Percentiles rank a stretch among this genome's conserved stretches.
These are phyloP conservation scores for Siniperca obscura DNA, from an alignment of 2,797 vertebrate species.

Conservation along the genomic window DNA sequence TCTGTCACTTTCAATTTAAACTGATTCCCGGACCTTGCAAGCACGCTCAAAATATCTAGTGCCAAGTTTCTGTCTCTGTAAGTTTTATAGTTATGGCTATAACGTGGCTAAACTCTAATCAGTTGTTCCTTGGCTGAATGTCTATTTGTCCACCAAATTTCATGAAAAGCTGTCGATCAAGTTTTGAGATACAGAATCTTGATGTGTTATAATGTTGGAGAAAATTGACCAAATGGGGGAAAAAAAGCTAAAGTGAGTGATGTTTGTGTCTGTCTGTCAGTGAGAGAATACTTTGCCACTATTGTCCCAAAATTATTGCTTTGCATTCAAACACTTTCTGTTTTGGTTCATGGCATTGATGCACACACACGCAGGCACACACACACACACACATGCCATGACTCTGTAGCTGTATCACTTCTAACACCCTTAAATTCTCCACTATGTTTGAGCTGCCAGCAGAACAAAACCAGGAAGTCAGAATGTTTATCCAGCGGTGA, in stretches of 20 bases:
- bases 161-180: background rate
- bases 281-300: background rate
- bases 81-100: conserved; percentile 20
- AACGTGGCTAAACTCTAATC: conserved; percentile 12
- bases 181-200: conserved; percentile 1
- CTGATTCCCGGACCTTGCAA: background rate
- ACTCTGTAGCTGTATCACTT: conserved; percentile 43
- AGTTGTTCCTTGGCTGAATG: conserved; percentile 19
- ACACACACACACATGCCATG: conserved; percentile 10
- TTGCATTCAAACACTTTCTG: conserved; percentile 37
- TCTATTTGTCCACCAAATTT: conserved; percentile 8
- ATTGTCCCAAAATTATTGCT: conserved; percentile 43
- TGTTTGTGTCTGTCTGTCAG: conserved; percentile 45
- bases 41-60: background rate
- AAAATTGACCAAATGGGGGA: background rate
- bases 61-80: conserved; percentile 29
- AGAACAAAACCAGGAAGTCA: conserved; percentile 86
- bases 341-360: conserved; percentile 30
- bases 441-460: conserved; percentile 43
- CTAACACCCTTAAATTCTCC: conserved; percentile 54
- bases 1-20: conserved; percentile 5
- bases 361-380: conserved; percentile 17
- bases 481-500: conserved; percentile 77
- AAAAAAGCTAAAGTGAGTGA: conserved; percentile 14
- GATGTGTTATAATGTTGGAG: background rate